Percentiles rank a stretch among this genome's conserved stretches.
phyloP scores from a whole-genome alignment of 2,888 invertebrate species.

The Leptothorax acervorum region DNA sequence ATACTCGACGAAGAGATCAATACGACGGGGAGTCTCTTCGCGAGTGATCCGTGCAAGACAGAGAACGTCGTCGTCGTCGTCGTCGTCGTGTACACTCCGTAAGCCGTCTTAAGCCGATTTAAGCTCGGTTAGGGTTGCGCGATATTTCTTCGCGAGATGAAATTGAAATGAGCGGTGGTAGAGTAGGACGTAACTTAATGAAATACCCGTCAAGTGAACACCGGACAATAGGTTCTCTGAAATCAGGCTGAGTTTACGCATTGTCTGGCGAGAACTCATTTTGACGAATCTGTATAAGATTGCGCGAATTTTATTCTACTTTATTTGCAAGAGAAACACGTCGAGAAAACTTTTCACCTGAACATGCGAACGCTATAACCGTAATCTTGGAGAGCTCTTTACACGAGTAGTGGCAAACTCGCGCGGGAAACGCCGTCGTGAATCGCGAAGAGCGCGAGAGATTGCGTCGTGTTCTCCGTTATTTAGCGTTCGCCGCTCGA shows the following conservation, averaged over 20 bases:
- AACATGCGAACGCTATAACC: conserved; percentile 22
- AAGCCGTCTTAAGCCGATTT: conserved; percentile 72
- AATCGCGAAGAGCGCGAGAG: conserved; percentile 19
- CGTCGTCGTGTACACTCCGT: conserved; percentile 62
- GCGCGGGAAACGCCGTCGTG: background rate
- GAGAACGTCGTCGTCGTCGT: background rate
- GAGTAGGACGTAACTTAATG: conserved; percentile 59
- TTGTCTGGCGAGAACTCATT: conserved; percentile 26
- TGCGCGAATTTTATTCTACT: conserved; percentile 12
- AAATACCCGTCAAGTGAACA: conserved; percentile 62
- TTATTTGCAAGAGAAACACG: conserved; percentile 20
- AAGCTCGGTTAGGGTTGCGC: conserved; percentile 73
- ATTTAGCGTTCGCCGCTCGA: conserved; percentile 40
- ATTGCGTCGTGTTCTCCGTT: conserved; percentile 38
- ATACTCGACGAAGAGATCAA: conserved; percentile 66
- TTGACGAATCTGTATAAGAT: background rate
- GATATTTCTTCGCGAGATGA: conserved; percentile 72
- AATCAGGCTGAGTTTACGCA: conserved; percentile 11
- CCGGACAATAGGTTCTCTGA: background rate
- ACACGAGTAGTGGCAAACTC: conserved; percentile 11
- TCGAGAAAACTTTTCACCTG: conserved; percentile 19
- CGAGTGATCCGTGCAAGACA: conserved; percentile 34
- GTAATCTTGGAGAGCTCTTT: conserved; percentile 31
- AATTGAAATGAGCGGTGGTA: conserved; percentile 71
- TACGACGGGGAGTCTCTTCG: conserved; percentile 53